Percentiles rank a stretch among this genome's conserved stretches.
phyloP scores from a whole-genome alignment of 2,113 vertebrate species.

The Passer montanus region DNA sequence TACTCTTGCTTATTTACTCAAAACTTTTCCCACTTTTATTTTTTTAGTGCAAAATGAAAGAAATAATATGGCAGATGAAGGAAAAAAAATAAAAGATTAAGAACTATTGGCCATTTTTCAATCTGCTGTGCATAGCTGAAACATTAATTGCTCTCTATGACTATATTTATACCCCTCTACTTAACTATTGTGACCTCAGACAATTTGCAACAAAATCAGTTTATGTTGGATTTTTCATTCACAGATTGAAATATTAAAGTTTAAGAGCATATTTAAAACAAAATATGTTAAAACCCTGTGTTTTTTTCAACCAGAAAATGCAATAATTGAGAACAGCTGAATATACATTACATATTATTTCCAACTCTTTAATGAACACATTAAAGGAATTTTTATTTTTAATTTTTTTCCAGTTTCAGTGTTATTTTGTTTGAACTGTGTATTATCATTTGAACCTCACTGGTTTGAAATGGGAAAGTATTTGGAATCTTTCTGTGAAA shows the following conservation, averaged over 20 bases:
- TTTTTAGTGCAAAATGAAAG: neutral
- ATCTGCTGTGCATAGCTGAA: neutral
- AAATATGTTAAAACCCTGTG: neutral
- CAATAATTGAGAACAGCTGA: neutral
- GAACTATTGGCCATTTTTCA: neutral
- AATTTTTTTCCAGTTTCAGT: neutral
- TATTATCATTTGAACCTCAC: neutral
- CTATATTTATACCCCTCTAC: neutral
- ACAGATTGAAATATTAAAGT: neutral
- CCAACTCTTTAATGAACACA: neutral
- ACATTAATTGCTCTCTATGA: neutral
- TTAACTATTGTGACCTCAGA: neutral
- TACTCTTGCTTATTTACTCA: neutral
- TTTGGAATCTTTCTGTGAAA: neutral
- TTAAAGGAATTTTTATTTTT: neutral
- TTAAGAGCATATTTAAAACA: neutral
- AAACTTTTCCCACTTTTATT: neutral
- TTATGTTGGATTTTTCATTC: neutral
- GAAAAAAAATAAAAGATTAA: neutral
- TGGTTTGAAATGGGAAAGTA: neutral
- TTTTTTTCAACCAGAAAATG: neutral
- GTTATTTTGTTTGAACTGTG: neutral
- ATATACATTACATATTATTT: neutral
- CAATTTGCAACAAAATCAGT: neutral
- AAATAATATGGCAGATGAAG: neutral